Evolutionary conservation across 2,888 invertebrate genomes (phyloP).

Genomic region (Oxyteleia sp.): DNA sequence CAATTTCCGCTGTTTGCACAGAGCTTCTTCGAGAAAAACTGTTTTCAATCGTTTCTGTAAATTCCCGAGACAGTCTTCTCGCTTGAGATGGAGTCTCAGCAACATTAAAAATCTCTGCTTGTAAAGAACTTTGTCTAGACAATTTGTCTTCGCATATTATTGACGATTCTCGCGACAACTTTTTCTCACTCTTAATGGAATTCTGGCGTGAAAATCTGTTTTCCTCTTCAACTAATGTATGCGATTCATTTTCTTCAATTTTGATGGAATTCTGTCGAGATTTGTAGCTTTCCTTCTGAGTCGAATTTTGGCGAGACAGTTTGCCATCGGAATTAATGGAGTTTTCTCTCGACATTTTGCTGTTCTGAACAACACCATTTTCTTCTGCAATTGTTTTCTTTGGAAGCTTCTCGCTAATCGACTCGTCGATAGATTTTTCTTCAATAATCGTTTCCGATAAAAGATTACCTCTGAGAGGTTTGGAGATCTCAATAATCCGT

Average conservation of each 20-base stretch:
- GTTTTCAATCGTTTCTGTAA: slow-evolving; percentile 49
- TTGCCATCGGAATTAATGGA: slow-evolving; percentile 31
- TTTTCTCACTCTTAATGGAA: slow-evolving; percentile 38
- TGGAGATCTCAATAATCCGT: slow-evolving; percentile 76
- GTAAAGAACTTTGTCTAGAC: slow-evolving; percentile 68
- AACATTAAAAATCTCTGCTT: slow-evolving; percentile 41
- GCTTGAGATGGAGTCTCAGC: slow-evolving; percentile 36
- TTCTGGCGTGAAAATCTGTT: slow-evolving; percentile 64
- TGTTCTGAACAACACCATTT: background rate
- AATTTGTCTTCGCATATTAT: slow-evolving; percentile 37
- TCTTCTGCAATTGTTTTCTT: slow-evolving; percentile 23
- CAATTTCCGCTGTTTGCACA: slow-evolving; percentile 26
- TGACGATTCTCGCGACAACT: slow-evolving; percentile 39
- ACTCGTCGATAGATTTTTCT: slow-evolving; percentile 89
- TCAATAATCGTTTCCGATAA: slow-evolving; percentile 84
- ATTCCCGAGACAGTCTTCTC: slow-evolving; percentile 52
- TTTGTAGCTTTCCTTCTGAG: slow-evolving; percentile 23
- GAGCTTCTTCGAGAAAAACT: slow-evolving; percentile 52
- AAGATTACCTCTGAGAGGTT: slow-evolving; percentile 75
- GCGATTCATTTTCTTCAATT: slow-evolving; percentile 24
- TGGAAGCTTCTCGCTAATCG: slow-evolving; percentile 84
- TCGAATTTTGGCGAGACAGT: slow-evolving; percentile 51
- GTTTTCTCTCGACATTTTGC: slow-evolving; percentile 39
- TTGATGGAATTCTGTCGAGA: slow-evolving; percentile 64
- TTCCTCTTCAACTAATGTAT: slow-evolving; percentile 50